Conservation (phyloP, 2,113 vertebrate species). For the Eolophus roseicapilla region DNA sequence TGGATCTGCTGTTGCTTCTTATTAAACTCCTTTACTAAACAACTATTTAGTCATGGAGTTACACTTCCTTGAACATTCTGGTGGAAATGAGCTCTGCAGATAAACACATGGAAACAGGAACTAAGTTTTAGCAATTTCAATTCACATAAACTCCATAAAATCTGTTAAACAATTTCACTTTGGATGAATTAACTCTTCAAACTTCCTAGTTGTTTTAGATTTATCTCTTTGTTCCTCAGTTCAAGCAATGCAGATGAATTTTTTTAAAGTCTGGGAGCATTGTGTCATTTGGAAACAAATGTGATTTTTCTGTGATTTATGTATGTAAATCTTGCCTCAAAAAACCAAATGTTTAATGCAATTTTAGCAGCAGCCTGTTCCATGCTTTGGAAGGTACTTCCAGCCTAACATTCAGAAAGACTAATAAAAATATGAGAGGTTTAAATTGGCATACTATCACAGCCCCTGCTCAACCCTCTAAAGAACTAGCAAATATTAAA, state of each 20-base stretch:
- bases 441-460: background rate
- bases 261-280: background rate
- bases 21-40: slow-evolving; percentile 40
- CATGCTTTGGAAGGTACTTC: background rate
- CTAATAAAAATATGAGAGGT: background rate
- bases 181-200: background rate
- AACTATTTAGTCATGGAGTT: slow-evolving; percentile 40
- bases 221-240: background rate
- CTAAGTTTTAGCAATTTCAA: slow-evolving; percentile 23
- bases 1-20: slow-evolving; percentile 36
- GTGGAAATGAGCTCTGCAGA: slow-evolving; percentile 23
- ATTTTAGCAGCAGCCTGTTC: background rate
- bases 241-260: background rate
- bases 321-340: background rate
- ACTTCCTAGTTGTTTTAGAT: background rate
- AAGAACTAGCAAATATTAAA: background rate
- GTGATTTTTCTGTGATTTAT: background rate
- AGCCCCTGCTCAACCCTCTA: background rate
- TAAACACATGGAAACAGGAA: slow-evolving; percentile 6
- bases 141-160: slow-evolving; percentile 3
- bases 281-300: background rate
- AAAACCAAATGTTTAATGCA: background rate
- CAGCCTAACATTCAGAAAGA: background rate
- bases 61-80: slow-evolving; percentile 31
- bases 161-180: background rate